A percentile compares a stretch with the other conserved stretches of the same genome.
Conservation (phyloP, 1,140 invertebrate genomes). For the Papilio aristodemus region DNA sequence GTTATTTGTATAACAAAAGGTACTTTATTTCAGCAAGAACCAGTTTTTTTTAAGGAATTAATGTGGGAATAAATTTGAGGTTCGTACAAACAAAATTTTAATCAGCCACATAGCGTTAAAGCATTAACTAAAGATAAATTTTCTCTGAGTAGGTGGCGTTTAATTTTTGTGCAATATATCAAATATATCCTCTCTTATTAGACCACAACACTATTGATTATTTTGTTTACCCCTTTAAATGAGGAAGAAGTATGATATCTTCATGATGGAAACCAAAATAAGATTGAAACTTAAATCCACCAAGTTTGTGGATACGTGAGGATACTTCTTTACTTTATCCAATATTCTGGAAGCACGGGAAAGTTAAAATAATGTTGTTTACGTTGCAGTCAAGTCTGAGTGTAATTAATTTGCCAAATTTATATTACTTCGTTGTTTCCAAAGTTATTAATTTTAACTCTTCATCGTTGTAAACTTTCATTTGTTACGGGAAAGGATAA, state of each 20-base stretch:
- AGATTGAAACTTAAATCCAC: no score
- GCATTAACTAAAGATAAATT: no score
- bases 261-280: no score
- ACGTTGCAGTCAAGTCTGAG: not conserved
- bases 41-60: not conserved
- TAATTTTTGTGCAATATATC: no score
- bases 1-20: conserved; percentile 14
- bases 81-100: not conserved
- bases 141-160: no score
- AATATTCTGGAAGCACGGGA: not conserved
- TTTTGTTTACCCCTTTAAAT: no score
- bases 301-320: no score
- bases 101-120: no score
- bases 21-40: not conserved
- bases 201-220: no score
- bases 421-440: not conserved
- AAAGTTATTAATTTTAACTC: not conserved
- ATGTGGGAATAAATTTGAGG: not conserved
- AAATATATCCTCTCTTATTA: no score
- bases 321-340: not conserved
- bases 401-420: conserved; percentile 1
- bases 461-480: not conserved
- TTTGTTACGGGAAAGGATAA: not conserved
- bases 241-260: no score
- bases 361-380: not conserved